Evolutionary conservation across 2,113 vertebrate genomes (phyloP).

Genomic region (Alosa alosa): DNA sequence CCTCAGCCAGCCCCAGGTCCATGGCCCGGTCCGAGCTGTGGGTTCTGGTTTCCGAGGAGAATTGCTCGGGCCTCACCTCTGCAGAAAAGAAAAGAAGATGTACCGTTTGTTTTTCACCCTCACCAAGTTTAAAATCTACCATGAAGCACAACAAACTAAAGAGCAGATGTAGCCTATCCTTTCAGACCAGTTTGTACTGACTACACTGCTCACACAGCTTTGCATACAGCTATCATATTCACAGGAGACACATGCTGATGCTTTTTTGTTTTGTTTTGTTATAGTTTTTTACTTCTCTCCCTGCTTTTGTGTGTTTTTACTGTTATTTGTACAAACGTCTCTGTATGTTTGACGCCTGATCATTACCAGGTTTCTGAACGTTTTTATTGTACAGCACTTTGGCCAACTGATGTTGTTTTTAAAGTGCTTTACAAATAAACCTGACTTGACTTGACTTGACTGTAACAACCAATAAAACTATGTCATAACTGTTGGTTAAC

Average conservation of each 20-base stretch:
- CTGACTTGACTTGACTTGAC: too few relatives aligned
- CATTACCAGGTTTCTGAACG: too few relatives aligned
- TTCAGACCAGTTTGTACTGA: neutral
- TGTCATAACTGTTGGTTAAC: neutral
- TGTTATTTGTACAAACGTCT: too few relatives aligned
- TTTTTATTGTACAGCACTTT: too few relatives aligned
- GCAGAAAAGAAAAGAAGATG: constrained; percentile 33
- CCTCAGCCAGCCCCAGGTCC: constrained; percentile 90
- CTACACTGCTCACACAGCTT: neutral
- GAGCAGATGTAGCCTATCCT: neutral
- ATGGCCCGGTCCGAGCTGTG: constrained; percentile 74
- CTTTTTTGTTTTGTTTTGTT: too few relatives aligned
- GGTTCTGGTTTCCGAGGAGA: constrained; percentile 64
- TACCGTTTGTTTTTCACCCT: constrained; percentile 19
- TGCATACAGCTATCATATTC: neutral
- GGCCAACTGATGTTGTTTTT: too few relatives aligned
- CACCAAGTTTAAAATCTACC: constrained; percentile 4
- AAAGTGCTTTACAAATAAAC: too few relatives aligned
- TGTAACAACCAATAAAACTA: neutral
- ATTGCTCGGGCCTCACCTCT: constrained; percentile 73
- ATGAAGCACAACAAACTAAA: neutral
- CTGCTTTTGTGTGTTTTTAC: too few relatives aligned
- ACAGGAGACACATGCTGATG: neutral
- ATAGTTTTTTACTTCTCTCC: too few relatives aligned
- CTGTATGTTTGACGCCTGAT: too few relatives aligned